Evolutionary conservation across 1,140 invertebrate species (phyloP).

Genomic region (Formica selysi): DNA sequence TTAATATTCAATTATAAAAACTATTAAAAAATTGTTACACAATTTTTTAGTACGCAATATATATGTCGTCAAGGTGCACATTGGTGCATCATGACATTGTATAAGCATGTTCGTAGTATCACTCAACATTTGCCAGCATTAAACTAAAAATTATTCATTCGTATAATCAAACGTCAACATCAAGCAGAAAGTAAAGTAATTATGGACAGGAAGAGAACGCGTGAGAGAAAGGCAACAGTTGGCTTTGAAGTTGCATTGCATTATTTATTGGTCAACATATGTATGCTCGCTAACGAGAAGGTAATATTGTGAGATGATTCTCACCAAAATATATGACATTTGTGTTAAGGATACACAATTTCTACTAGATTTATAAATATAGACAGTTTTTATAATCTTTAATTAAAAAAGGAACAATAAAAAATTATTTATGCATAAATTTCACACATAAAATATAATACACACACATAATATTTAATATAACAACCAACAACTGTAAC

Average conservation of each 20-base stretch:
- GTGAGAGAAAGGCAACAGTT: constrained; percentile 22
- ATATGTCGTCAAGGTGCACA: not conserved
- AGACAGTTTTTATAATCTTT: not conserved
- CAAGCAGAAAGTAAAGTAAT: not conserved
- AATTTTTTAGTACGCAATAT: not conserved
- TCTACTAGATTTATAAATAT: constrained; percentile 2
- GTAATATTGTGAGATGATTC: constrained; percentile 29
- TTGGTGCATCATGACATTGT: not conserved
- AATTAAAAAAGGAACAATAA: not conserved
- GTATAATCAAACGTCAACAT: not conserved
- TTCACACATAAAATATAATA: no score
- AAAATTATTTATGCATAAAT: not conserved
- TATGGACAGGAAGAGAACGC: not conserved
- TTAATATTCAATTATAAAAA: not conserved
- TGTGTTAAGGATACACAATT: not conserved
- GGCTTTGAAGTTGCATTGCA: constrained; percentile 3
- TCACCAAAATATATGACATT: not conserved
- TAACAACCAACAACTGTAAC: constrained; percentile 4
- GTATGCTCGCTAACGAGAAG: not conserved
- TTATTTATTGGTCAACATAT: constrained; percentile 33
- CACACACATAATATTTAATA: not conserved
- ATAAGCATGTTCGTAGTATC: not conserved
- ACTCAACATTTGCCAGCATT: not conserved
- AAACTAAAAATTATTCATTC: constrained; percentile 40
- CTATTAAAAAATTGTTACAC: not conserved